Percentiles rank a stretch among this genome's conserved stretches.
Evolutionary conservation across 2,797 vertebrate genomes (phyloP).

Genomic region (Phalloptychus januarius): DNA sequence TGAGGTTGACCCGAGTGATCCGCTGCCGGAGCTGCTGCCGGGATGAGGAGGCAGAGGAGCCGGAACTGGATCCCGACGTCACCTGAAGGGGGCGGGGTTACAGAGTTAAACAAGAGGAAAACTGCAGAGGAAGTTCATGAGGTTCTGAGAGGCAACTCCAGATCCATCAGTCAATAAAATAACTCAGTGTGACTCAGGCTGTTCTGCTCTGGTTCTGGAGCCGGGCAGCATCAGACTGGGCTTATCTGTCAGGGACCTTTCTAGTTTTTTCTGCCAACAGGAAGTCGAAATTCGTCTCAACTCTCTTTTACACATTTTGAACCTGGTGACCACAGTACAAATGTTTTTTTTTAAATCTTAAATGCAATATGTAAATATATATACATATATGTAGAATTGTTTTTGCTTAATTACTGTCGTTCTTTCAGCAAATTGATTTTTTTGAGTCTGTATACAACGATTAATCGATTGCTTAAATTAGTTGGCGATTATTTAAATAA

Average conservation of each 20-base stretch:
- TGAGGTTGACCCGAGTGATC: conserved; percentile 86
- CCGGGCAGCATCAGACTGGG: background rate
- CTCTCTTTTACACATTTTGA: background rate
- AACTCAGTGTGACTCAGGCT: background rate
- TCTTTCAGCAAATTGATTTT: too few species aligned
- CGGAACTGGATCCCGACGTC: conserved; percentile 57
- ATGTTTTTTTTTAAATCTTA: too few species aligned
- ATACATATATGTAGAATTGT: too few species aligned
- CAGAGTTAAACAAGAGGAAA: background rate
- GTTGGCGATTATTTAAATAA: too few species aligned
- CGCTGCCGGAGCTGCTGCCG: conserved; percentile 84
- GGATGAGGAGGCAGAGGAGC: conserved; percentile 62
- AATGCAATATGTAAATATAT: too few species aligned
- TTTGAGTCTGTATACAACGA: too few species aligned
- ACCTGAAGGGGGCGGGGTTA: conserved; percentile 55
- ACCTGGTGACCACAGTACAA: too few species aligned
- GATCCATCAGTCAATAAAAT: background rate
- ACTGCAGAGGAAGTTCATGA: background rate
- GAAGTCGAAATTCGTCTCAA: background rate
- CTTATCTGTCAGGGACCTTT: background rate
- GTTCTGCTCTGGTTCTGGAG: background rate
- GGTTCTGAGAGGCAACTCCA: background rate
- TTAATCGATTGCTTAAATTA: too few species aligned
- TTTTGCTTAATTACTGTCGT: too few species aligned
- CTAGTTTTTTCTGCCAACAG: background rate